These are phyloP conservation scores for Peromyscus eremicus DNA, from an alignment of 2,797 vertebrate genomes.

Conservation along the genomic window DNA sequence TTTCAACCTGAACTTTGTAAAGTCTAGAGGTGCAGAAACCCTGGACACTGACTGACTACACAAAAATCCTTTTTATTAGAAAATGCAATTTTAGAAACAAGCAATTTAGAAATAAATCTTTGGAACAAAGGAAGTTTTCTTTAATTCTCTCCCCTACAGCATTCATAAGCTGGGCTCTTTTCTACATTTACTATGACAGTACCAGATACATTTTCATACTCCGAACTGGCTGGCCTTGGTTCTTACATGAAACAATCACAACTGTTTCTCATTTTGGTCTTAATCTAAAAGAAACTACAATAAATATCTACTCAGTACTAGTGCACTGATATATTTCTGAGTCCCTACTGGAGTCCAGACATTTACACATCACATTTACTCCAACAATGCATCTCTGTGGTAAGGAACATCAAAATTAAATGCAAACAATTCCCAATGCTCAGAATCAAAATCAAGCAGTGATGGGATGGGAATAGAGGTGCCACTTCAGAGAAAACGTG, in stretches of 20 bases:
- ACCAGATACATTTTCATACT: not conserved
- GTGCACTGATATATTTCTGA: not conserved
- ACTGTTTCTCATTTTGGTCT: not conserved
- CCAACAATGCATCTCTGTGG: not conserved
- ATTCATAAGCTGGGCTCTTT: not conserved
- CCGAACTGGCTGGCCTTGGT: not conserved
- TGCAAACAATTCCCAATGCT: not conserved
- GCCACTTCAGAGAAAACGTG: not conserved
- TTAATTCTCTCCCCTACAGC: not conserved
- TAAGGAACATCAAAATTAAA: conserved; percentile 21
- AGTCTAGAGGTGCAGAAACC: not conserved
- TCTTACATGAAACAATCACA: not conserved
- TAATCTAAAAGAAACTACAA: conserved; percentile 12
- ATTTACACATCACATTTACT: not conserved
- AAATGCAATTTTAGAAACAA: conserved; percentile 30
- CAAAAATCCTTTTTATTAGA: conserved; percentile 32
- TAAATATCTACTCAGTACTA: not conserved
- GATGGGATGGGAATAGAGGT: not conserved
- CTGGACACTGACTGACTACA: not conserved
- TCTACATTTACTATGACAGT: not conserved
- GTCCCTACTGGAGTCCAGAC: not conserved
- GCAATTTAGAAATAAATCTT: conserved; percentile 50
- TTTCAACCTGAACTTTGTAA: not conserved
- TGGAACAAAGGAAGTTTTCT: not conserved
- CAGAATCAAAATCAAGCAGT: not conserved